Base-by-base conservation (phyloP, 2,113 vertebrate genomes). In the Ameiurus melas region DNA sequence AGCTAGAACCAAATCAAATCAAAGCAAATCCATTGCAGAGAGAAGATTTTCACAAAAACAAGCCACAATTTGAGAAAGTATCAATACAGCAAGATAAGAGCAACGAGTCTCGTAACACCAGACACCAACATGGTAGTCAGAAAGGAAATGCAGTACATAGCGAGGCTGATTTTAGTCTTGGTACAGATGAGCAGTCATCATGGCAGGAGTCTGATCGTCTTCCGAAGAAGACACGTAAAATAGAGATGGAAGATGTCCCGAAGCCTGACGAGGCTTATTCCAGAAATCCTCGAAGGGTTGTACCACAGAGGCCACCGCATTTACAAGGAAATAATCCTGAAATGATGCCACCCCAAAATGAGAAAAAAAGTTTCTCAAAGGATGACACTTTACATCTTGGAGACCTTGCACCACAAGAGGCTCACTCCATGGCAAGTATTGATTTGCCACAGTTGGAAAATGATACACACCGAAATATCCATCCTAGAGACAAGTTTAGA, bases 311-410 rank as follows among this genome's bases (percentile, higher is more conserved):
- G 22, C 36, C 60, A 57, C 27, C 47, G 16, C 70, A 8, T 16
- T 70, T n/a, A 27, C 75, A 20, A 10, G 33, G 36, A 73, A n/a
- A 58, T 43, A 22, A 39, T 75, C 53, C 51, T 5, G 33, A 82
- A 80, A 55, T n/a, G 12, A 60, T 20, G 4, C 6, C 25, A 57
- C 16, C 58, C 39, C 58, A 58, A 85, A 91, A 89, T 92, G 94
- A 78, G 60, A 66, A 92, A n/a, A 22, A 33, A 62, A 10, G 66
- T 4, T 68, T 92, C 16, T 90, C 77, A 0, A 89, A 93, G 4
- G 86, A 78, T 19, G 90, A 92, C 0, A 66, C 77, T 83, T 88
- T 51, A 27, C 73, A 87, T 12, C 70, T 53, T 58, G 80, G 43
- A 83, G 88, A 86, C 27, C 12, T n/a, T 79, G 4, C 43, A 47